Base-by-base conservation (phyloP, 2,113 vertebrate species). In the Pollachius pollachius region DNA sequence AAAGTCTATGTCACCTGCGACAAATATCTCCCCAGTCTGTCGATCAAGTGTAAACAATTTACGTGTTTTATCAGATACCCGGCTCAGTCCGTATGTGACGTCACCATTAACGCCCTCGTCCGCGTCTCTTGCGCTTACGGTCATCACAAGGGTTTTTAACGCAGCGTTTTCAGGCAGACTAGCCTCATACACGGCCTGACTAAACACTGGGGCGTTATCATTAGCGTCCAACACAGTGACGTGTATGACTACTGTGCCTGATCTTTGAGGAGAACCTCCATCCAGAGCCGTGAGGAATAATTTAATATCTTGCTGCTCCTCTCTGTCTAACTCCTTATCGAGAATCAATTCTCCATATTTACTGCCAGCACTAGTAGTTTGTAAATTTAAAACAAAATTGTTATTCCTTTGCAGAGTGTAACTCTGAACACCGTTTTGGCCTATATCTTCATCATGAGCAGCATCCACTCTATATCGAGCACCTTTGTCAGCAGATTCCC, bases 101-200 rank as follows among this genome's bases (percentile, higher is more conserved):
- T 91, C 84, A 0, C 90, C 70, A 4, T 94, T 80, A 0, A 79
- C 0, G 0, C 91, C 93, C 12, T 93, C 92, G 66, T 94, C 93
- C 52, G 61, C 76, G 77, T 94, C 93, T 1, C 73, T 91, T 15
- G 93, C 92, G 61, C 85, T 92, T 1, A 93, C 81, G 1, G 64
- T 77, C 30, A 91, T 34, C 11, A 92, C 79, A 5, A 77, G 0
- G 0, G 81, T 78, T 16, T 76, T 69, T 0, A 71, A 1, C 15
- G 75, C 66, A 19, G 84, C 76, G 65, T 87, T 85, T 73, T 90
- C 88, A 19, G 77, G 62, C 6, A 89, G 56, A 67, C 57, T 84
- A 0, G 77, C 67, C 65, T 81, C 77, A 76, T 89, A 91, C 0
- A 88, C 62, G 1, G 57, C 2, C 1, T 87, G 77, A 2, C 74